Evolutionary conservation across 2,888 invertebrate genomes (phyloP).

Genomic region (Heterodera filipjevi): DNA sequence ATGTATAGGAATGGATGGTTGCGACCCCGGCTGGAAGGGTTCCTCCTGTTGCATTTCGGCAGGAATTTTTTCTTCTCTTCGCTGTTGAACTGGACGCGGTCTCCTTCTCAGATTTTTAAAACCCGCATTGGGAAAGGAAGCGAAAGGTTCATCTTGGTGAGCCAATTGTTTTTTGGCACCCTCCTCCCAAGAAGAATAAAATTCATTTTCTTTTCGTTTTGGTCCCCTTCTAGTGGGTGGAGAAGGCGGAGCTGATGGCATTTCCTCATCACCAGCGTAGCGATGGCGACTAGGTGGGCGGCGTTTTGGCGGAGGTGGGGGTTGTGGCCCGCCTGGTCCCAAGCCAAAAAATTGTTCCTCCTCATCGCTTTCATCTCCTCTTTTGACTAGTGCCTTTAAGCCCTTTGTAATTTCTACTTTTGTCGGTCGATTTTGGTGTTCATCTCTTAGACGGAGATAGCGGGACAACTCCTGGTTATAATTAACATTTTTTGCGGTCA

Average conservation of each 20-base stretch:
- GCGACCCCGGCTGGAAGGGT: neutral
- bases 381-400: neutral
- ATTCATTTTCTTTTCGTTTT: neutral
- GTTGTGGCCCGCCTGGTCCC: neutral
- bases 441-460: neutral
- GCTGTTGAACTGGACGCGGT: neutral
- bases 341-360: neutral
- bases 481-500: constrained; percentile 1
- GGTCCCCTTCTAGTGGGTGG: neutral
- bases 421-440: neutral
- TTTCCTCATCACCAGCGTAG: neutral
- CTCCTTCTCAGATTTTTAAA: neutral
- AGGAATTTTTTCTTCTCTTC: neutral
- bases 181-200: neutral
- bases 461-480: constrained; percentile 7
- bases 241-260: neutral
- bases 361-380: neutral
- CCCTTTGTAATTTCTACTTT: neutral
- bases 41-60: neutral
- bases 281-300: neutral
- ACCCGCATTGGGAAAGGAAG: neutral
- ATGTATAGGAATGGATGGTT: neutral
- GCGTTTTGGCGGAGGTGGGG: neutral
- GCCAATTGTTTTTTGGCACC: neutral
- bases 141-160: neutral